These are phyloP conservation scores for Drosophila antonietae DNA, from an alignment of 2,888 invertebrate genomes.

Conservation along the genomic window DNA sequence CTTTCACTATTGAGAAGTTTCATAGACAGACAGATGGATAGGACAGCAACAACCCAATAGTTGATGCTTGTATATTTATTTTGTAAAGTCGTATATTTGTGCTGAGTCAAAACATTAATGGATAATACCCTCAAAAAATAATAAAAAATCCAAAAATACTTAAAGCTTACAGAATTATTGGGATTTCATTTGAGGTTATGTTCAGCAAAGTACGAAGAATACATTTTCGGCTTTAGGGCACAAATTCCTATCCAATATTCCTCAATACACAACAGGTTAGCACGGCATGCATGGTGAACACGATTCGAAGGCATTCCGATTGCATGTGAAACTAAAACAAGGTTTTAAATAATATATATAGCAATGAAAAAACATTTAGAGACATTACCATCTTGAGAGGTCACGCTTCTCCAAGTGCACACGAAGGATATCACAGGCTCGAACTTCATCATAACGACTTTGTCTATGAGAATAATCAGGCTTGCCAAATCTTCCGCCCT, in stretches of 20 bases:
- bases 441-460: conserved; percentile 63
- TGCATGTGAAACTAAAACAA: conserved; percentile 18
- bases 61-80: not conserved
- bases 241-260: not conserved
- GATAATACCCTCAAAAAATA: not conserved
- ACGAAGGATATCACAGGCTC: conserved; percentile 73
- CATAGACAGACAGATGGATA: not conserved
- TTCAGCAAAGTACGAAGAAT: not conserved
- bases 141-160: not conserved
- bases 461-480: conserved; percentile 12
- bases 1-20: not conserved
- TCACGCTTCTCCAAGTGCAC: conserved; percentile 73
- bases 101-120: not conserved
- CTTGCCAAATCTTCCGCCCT: conserved; percentile 3
- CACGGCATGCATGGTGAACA: conserved; percentile 31
- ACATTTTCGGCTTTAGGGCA: not conserved
- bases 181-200: not conserved
- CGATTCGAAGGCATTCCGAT: not conserved
- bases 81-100: not conserved
- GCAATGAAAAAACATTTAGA: not conserved
- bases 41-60: not conserved
- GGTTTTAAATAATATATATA: not conserved
- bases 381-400: conserved; percentile 47
- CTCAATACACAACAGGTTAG: conserved; percentile 15
- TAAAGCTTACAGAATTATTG: not conserved